Evolutionary conservation across 2,888 invertebrate genomes (phyloP).

Genomic region (Ophioninae sp.): DNA sequence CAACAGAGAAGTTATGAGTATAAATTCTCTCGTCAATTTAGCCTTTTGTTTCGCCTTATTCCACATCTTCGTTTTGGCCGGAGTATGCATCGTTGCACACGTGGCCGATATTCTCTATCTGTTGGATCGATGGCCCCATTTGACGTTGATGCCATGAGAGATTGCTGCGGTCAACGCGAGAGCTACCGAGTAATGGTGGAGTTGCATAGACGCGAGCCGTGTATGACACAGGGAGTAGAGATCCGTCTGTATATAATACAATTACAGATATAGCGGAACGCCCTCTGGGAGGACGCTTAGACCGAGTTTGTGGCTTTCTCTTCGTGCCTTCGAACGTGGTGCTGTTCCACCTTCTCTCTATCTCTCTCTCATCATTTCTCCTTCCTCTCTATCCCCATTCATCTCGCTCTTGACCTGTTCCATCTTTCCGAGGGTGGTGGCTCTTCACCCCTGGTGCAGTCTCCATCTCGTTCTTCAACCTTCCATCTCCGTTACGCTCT

Average conservation of each 20-base stretch:
- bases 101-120: conserved; percentile 48
- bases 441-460: background rate
- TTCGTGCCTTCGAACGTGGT: conserved; percentile 36
- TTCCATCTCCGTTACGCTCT: background rate
- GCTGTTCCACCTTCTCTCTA: conserved; percentile 30
- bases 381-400: conserved; percentile 3
- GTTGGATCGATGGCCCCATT: conserved; percentile 58
- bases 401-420: conserved; percentile 8
- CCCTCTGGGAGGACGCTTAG: conserved; percentile 58
- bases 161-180: conserved; percentile 60
- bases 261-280: conserved; percentile 33
- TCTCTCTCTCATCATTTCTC: conserved; percentile 6
- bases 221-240: conserved; percentile 34
- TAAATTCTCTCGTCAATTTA: too few relatives aligned
- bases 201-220: conserved; percentile 22
- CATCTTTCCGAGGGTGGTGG: background rate
- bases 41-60: too few relatives aligned
- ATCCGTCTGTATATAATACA: background rate
- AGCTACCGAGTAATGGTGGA: conserved; percentile 31
- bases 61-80: too few relatives aligned
- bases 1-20: too few relatives aligned
- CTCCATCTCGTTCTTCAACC: background rate
- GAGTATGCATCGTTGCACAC: background rate
- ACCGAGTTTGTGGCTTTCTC: conserved; percentile 42
- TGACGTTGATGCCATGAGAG: conserved; percentile 46